Base-by-base conservation (phyloP, 2,888 invertebrate genomes). In the Operophtera brumata region DNA sequence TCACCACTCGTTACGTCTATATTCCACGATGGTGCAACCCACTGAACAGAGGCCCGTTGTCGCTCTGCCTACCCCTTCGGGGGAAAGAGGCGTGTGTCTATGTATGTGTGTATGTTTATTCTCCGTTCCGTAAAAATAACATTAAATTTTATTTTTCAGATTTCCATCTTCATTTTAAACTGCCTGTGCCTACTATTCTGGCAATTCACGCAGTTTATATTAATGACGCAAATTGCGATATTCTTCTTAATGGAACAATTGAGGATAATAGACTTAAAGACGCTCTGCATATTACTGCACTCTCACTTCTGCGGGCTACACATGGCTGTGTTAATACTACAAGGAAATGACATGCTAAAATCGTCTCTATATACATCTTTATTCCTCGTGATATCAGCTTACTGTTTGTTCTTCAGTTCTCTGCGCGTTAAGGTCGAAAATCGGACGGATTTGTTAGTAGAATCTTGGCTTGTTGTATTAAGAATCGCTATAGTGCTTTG, bases 141-240 rank as follows among this genome's bases (percentile, higher is more conserved):
- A 4, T n/a, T 10, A 34, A n/a, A 5, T 50, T 55, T 34, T 62
- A 67, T 63, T 52, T 82, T 82, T 0, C 87, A 90, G 90, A 67
- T 87, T 0, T 71, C 80, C 13, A 78, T 87, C 1, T 80, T 87
- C 63, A 59, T 84, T 0, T 54, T 87, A 0, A 89, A 88, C 73
- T 80, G 82, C 47, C 64, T 91, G 0, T 91, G 92, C 58, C 78
- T 93, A 0, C 76, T 93, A 0, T 92, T 92, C 64, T 95, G 96
- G 94, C 94, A 97, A 82, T 96, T 97, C 86, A 93, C 96, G 0
- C 96, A 96, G 68, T 95, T 96, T 71, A 93, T 96, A 52, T 92
- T 96, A 66, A 89, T 94, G 3, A 95, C 95, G 0, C 96, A 97
- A 78, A 90, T 93, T 0, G 80, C 94, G 5, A 94, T 95, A 3